Base-by-base conservation (phyloP, 2,113 vertebrate genomes). In the Sardina pilchardus region DNA sequence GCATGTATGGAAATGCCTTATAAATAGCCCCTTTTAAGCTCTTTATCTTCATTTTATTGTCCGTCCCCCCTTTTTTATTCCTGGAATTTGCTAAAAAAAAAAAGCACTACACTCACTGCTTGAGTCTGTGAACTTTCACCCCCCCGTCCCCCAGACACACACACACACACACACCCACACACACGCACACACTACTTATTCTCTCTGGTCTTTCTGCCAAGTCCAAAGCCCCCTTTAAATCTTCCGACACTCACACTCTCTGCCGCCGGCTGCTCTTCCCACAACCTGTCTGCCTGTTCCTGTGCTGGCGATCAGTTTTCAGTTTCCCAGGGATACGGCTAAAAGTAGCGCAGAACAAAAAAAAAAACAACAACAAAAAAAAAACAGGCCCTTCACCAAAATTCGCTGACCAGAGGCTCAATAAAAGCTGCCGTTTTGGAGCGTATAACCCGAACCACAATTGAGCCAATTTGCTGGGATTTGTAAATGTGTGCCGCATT, bases 81-180 rank as follows among this genome's bases (percentile, higher is more conserved):
- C 80, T 82, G 50, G 83, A 85, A 82, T 85, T 85, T 87, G 81
- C 83, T 82, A n/a, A 42, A 42, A 42, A 39, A 17, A 82, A 67
- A 83, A 83, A 80, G 48, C 30, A 82, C 48, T 36, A 48, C 34
- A 24, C 14, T 42, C 42, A 39, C 47, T 43, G 47, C 45, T 63
- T 21, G 71, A 71, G 42, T 39, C 84, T 89, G 84, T 87, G 84
- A 89, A 87, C 82, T 84, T 26, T 75, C 48, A 10, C 24, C 39
- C 24, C 63, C 30, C 30, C 10, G n/a, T n/a, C 26, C 56, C 17
- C 56, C 56, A 63, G 19, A 63, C 56, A 63, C 59, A 63, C 59
- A 63, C 59, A 63, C 21, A 63, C 59, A 63, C 1, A 24, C 24
- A 63, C 2, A 67, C 59, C 4, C 59, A 67, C 59, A 67, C 59